A percentile compares a stretch with the other conserved stretches of the same genome.
Conservation (phyloP, 2,113 vertebrate species). For the Gorsachius goisagi region DNA sequence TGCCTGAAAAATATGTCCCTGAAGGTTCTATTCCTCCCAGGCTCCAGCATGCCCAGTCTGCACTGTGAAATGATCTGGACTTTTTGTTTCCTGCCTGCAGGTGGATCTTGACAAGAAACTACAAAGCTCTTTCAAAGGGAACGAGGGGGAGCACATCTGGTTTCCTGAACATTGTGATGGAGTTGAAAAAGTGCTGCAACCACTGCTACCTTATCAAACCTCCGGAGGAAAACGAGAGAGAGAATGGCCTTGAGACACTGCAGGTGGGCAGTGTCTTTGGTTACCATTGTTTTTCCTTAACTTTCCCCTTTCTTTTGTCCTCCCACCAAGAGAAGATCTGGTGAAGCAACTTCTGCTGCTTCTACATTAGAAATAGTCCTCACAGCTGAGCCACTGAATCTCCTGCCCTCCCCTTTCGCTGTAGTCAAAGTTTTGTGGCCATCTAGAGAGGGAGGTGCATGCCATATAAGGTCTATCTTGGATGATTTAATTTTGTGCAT, state of each 20-base stretch:
- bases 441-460: not conserved
- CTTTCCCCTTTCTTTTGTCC: not conserved
- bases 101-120: constrained; percentile 99
- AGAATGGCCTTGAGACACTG: constrained; percentile 81
- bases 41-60: not conserved
- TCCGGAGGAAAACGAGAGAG: constrained; percentile 84
- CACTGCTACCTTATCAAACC: constrained; percentile 93
- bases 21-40: not conserved
- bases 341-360: not conserved
- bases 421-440: not conserved
- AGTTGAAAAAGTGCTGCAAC: constrained; percentile 98
- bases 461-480: not conserved
- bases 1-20: not conserved
- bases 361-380: not conserved
- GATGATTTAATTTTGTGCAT: not conserved
- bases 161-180: constrained; percentile 98
- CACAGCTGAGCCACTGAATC: not conserved
- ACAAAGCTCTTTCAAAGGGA: constrained; percentile 93
- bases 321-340: not conserved
- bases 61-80: not conserved
- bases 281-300: not conserved
- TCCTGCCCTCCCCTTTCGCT: not conserved
- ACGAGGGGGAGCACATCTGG: constrained; percentile 91
- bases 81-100: constrained; percentile 68
- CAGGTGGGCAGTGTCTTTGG: constrained; percentile 66